phyloP scores from a whole-genome alignment of 2,797 vertebrate species.

The Australoheros facetus region DNA sequence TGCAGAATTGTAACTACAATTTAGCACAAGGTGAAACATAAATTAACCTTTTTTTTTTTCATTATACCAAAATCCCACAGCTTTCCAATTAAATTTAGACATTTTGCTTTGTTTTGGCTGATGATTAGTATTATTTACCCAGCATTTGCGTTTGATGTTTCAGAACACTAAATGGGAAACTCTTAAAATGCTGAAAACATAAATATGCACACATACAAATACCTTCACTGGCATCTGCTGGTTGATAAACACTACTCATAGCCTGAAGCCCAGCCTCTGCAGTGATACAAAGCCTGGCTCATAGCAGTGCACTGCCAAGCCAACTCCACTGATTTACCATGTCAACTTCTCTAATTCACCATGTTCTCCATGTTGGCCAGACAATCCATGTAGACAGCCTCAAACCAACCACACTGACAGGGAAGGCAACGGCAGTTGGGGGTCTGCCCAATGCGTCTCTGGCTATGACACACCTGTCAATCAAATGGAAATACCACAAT shows the following conservation, averaged over 20 bases:
- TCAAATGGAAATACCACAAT: constrained; percentile 71
- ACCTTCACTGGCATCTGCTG: constrained; percentile 53
- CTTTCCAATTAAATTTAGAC: not conserved
- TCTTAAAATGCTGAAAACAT: constrained; percentile 24
- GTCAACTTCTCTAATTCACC: constrained; percentile 81
- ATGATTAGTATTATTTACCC: constrained; percentile 5
- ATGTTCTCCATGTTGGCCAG: constrained; percentile 79
- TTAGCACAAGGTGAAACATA: not conserved
- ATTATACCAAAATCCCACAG: not conserved
- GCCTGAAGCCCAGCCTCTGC: constrained; percentile 62
- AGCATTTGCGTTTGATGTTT: constrained; percentile 26
- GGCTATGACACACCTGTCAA: constrained; percentile 80
- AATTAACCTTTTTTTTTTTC: not conserved
- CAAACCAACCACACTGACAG: constrained; percentile 73
- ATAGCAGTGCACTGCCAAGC: constrained; percentile 56
- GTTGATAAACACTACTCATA: constrained; percentile 58
- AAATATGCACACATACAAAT: constrained; percentile 30
- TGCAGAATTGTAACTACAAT: not conserved
- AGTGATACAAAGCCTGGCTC: constrained; percentile 69
- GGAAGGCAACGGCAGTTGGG: constrained; percentile 70
- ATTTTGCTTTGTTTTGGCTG: constrained; percentile 2
- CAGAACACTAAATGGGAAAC: constrained; percentile 6
- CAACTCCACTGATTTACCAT: constrained; percentile 78
- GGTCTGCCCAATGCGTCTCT: constrained; percentile 74
- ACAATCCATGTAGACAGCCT: constrained; percentile 78